Percentiles rank a stretch among this genome's conserved stretches.
Conservation (phyloP, 2,113 vertebrate species). For the Cheilinus undulatus region DNA sequence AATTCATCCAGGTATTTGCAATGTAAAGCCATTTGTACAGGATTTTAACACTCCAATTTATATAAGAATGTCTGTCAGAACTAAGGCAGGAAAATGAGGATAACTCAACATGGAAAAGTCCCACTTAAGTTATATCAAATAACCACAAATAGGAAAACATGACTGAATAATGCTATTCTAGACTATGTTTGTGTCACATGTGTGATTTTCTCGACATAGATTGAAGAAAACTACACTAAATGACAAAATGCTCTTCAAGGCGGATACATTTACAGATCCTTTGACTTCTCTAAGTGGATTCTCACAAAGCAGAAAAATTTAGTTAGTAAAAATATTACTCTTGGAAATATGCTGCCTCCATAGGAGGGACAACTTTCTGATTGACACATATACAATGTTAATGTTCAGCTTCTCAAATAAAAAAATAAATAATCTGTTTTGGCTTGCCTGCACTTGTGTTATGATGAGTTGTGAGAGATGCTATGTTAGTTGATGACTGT, state of each 20-base stretch:
- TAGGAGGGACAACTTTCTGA: conserved; percentile 40
- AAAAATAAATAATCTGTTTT: conserved; percentile 31
- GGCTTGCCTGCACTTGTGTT: conserved; percentile 12
- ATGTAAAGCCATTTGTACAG: background rate
- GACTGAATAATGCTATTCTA: background rate
- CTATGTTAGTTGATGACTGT: conserved; percentile 11
- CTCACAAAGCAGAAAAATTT: conserved; percentile 3
- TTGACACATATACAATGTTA: conserved; percentile 19
- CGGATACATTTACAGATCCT: background rate
- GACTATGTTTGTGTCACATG: background rate
- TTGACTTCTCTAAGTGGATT: conserved; percentile 5
- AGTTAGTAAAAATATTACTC: conserved; percentile 20
- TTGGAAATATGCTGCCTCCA: conserved; percentile 49
- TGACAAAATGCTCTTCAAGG: background rate
- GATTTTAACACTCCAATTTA: background rate
- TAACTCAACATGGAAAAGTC: background rate
- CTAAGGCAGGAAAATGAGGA: background rate
- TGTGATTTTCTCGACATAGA: background rate
- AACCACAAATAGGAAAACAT: no score
- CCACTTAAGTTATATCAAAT: background rate
- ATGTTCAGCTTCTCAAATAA: conserved; percentile 20
- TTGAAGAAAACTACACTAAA: background rate
- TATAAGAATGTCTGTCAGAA: background rate
- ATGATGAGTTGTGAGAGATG: conserved; percentile 22
- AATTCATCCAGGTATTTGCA: conserved; percentile 11